Evolutionary conservation across 1,140 invertebrate species (phyloP).

Genomic region (Drosophila oshimai): DNA sequence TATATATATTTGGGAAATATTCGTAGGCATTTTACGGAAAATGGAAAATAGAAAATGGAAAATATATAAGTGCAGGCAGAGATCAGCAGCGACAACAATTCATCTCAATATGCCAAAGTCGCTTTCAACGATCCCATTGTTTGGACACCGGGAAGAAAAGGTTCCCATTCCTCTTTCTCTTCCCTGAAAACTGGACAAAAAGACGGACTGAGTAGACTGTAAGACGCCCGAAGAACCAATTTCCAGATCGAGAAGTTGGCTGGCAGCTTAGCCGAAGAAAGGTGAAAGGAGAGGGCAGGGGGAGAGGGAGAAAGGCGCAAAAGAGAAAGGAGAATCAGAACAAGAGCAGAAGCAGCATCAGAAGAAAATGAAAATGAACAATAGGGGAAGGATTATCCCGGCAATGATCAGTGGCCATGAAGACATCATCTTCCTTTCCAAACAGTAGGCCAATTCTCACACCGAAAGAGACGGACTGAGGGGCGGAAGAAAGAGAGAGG

Average conservation of each 20-base stretch:
- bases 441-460: constrained; percentile 67
- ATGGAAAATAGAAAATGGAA: constrained; percentile 2
- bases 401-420: constrained; percentile 74
- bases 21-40: constrained; percentile 3
- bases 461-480: constrained; percentile 18
- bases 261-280: constrained; percentile 26
- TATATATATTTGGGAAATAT: not conserved
- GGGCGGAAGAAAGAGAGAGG: not conserved
- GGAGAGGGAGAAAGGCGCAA: not conserved
- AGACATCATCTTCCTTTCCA: constrained; percentile 50
- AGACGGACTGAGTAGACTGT: constrained; percentile 49
- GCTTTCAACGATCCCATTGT: constrained; percentile 73
- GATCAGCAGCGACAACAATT: constrained; percentile 53
- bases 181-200: constrained; percentile 7
- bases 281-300: not conserved
- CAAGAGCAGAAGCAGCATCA: not conserved
- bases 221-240: constrained; percentile 52
- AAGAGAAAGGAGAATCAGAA: constrained; percentile 8
- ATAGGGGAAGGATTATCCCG: constrained; percentile 71
- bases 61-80: constrained; percentile 7
- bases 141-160: constrained; percentile 65
- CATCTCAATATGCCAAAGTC: constrained; percentile 80
- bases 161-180: constrained; percentile 10
- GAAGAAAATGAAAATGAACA: constrained; percentile 29
- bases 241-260: constrained; percentile 36